These are phyloP conservation scores for Chironex yamaguchii DNA, from an alignment of 30 jellyfish, hydroid and myxozoan genomes.

Conservation along the genomic window DNA sequence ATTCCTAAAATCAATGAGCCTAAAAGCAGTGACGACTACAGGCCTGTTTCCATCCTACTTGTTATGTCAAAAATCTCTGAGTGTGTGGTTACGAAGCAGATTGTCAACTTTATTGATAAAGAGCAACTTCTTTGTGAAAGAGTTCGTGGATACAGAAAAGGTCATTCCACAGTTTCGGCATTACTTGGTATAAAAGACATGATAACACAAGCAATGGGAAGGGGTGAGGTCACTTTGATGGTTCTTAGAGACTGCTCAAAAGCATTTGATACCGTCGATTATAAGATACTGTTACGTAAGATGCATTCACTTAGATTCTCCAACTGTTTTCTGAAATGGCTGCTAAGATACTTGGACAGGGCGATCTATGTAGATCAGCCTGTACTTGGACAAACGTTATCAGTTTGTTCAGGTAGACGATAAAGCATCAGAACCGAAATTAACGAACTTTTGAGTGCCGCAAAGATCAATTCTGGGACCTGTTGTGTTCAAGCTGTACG, in stretches of 20 bases:
- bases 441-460: slow-evolving; percentile 58
- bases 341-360: slow-evolving; percentile 66
- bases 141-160: slow-evolving; percentile 56
- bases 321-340: slow-evolving; percentile 60
- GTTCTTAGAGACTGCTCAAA: slow-evolving; percentile 80
- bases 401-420: slow-evolving; percentile 72
- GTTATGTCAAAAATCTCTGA: slow-evolving; percentile 60
- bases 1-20: slow-evolving; percentile 47
- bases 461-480: slow-evolving; percentile 78
- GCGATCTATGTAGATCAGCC: background rate
- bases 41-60: slow-evolving; percentile 70
- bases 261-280: slow-evolving; percentile 76
- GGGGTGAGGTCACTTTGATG: slow-evolving; percentile 64
- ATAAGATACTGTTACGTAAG: slow-evolving; percentile 46
- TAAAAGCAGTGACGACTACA: slow-evolving; percentile 49
- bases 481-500: slow-evolving; percentile 62
- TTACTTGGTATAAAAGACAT: slow-evolving; percentile 46
- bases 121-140: slow-evolving; percentile 42
- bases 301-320: slow-evolving; percentile 69
- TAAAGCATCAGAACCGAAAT: slow-evolving; percentile 56
- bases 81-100: slow-evolving; percentile 40
- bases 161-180: slow-evolving; percentile 62
- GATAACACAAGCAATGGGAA: slow-evolving; percentile 53
- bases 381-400: slow-evolving; percentile 53
- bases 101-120: slow-evolving; percentile 39